A percentile compares a stretch with the other conserved stretches of the same genome.
Conservation (phyloP, 2,113 vertebrate genomes). For the Aleadryas rufinucha region DNA sequence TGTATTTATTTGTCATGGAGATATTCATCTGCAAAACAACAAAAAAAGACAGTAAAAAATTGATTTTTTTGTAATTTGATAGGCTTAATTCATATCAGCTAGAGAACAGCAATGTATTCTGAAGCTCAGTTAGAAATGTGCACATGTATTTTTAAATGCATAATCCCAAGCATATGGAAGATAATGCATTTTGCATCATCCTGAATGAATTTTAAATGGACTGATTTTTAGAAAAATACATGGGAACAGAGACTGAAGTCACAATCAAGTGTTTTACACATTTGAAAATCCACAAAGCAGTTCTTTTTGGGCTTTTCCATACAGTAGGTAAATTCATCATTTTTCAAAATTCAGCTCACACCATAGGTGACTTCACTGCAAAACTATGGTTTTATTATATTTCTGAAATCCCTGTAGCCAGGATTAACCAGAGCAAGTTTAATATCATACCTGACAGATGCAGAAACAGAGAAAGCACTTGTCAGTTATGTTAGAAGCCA, state of each 20-base stretch:
- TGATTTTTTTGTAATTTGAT: not conserved
- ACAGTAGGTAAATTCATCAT: not conserved
- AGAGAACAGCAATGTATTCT: not conserved
- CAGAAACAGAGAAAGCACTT: not conserved
- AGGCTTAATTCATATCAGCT: not conserved
- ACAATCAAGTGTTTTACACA: not conserved
- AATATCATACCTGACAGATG: not conserved
- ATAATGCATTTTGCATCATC: not conserved
- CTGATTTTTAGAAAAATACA: not conserved
- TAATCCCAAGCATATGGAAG: not conserved
- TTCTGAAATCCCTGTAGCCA: not conserved
- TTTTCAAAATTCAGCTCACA: not conserved
- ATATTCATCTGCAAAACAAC: not conserved
- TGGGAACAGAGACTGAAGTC: not conserved
- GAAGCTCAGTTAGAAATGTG: not conserved
- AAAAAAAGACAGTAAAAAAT: not conserved
- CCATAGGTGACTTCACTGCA: not conserved
- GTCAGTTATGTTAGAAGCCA: not conserved
- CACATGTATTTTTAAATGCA: not conserved
- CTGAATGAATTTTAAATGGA: not conserved
- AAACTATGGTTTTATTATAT: not conserved
- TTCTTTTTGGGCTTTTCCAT: not conserved
- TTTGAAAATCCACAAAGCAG: not conserved
- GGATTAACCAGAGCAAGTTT: not conserved
- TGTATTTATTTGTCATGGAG: not conserved